Evolutionary conservation across 2,888 invertebrate genomes (phyloP), one percentile per base, ranked within the genome.

Genomic region (Apodemia zela): DNA sequence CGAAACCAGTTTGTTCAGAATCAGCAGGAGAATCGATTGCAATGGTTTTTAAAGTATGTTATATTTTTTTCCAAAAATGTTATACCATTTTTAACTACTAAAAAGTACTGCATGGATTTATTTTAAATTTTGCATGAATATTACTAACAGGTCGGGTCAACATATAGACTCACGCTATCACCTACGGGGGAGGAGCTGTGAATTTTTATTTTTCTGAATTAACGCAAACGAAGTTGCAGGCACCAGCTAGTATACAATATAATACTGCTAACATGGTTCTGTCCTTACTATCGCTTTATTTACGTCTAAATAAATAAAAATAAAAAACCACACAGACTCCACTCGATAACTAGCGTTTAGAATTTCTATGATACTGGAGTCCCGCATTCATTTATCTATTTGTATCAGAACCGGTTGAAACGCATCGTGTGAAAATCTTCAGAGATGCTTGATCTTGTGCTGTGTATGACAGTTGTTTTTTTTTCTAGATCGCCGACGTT

Each of bases 401-500:
- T 72, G 74, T 71, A 70, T 65, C 67, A 65, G 62, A 75, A 86
- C 87, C 87, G 85, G 88, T 88, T 77, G 79, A 72, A 79, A 80
- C 70, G 65, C 68, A 80, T 80, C 88, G 86, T 87, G 86, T 81
- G 87, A 87, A 84, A 79, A 82, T 80, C 73, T 75, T 73, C 74
- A 75, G 67, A 67, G 71, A 65, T 62, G 51, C 21, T 25, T 54
- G 51, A 54, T 21, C 51, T 54, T 54, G 21, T 59, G 61, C 65
- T 54, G 15, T 60, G 63, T 66, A 71, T 73, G 74, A 72, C 73
- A 72, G 68, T 68, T 66, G 65, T 64, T 65, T 63, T 63, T 65
- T 64, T 65, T 63, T 63, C 63, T 63, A 51, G 57, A 60, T n/a
- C 35, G 49, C 51, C 35, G 35, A 38, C 60, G 61, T 54, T 51